Evolutionary conservation across 2,888 invertebrate genomes (phyloP), one percentile per base, ranked within the genome.

Genomic region (Cephalotes varians): DNA sequence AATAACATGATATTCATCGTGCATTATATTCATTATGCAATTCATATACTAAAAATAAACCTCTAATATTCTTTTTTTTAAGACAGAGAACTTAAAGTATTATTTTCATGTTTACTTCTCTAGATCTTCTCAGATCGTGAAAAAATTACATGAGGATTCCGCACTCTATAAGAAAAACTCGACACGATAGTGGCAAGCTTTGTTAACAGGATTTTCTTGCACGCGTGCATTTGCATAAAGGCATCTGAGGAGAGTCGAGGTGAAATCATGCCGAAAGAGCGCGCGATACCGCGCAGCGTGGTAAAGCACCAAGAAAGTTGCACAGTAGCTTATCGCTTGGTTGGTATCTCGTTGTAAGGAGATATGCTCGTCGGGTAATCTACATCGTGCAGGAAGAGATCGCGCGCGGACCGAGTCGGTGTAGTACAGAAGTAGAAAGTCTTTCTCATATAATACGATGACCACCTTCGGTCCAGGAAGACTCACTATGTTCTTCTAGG

Each of bases 361-460:
- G 89, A 89, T 89, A 90, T 90, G 90, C 88, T 87, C 79, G 51
- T 34, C 83, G 64, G 64, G 77, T 81, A 90, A 90, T 90, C 90
- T 90, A 90, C 87, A 90, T 90, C 86, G 83, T 87, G 79, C 87
- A 86, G 87, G 89, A 89, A 87, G 89, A 85, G 85, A 87, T 83
- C 81, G 83, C 62, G 47, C 60, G 56, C 21, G 56, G 74, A 37
- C 64, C 58, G 40, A 54, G 51, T 40, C 69, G 67, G 62, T 86
- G 88, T 90, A 90, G 73, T 62, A 86, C 86, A 88, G 84, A 90
- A 90, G 90, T 90, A 88, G 90, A 90, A 90, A 90, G 89, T 88
- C 86, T 89, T 89, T 86, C 90, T 86, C 90, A 28, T 65, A 65
- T 71, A 54, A 85, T 90, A 79, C 90, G 90, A 90, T 90, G 89